Base-by-base conservation (phyloP, 2,888 invertebrate species). In the Heliconius sara region DNA sequence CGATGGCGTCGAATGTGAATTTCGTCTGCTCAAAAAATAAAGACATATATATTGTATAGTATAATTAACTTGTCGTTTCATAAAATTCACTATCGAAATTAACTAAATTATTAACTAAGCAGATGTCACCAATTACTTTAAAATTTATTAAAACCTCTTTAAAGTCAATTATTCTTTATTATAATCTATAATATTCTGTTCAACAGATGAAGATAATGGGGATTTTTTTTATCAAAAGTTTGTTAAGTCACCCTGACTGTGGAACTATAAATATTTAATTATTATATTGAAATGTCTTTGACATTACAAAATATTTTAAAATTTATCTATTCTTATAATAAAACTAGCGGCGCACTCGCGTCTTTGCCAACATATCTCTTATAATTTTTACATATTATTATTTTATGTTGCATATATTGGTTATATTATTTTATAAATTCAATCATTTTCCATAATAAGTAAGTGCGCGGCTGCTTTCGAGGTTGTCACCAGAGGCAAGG, bases 191-290 rank as follows among this genome's bases (percentile, higher is more conserved):
- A 75, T 75, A 75, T 79, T 75, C 70, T 79, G 63, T 74, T 75
- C 63, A 60, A 79, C 27, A 68, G 47, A 52, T 70, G 63, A 47
- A 79, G 60, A 79, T 79, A 75, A 79, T 70, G 57, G 68, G 75
- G 47, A 75, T 79, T 74, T 79, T 74, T 43, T 43, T 63, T 75
- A 75, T 75, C n/a, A 75, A 52, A 68, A 79, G 68, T 75, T 79
- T 60, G 75, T 79, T 79, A 79, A 75, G 63, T 66, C 63, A 47
- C 52, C 63, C 30, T n/a, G 68, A 30, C 78, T 67, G 22, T 19
- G 78, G 39, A 73, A 67, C 74, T 68, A 68, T 63, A 60, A 74
- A 74, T 68, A 68, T 74, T 79, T 57, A 68, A 72, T 73, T 73
- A 27, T 68, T 68, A 74, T 75, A 68, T 68, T 57, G 72, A 57